Evolutionary conservation across 2,888 invertebrate species (phyloP).

Genomic region (Lochmaea capreae): DNA sequence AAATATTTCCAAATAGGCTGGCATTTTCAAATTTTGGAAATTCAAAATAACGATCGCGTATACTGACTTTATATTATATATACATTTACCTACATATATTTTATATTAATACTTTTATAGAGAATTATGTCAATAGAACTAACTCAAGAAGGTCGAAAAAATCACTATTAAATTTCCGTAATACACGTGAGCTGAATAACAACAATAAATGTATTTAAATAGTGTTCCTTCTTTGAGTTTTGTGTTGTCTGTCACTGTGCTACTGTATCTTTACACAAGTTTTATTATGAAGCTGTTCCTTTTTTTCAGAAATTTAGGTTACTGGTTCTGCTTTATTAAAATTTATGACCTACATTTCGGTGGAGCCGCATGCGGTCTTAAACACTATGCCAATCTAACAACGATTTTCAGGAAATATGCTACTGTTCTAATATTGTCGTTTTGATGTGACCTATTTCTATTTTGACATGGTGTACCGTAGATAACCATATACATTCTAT

Average conservation of each 20-base stretch:
- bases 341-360: slow-evolving; percentile 52
- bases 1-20: too few species aligned
- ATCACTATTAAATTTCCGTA: too few species aligned
- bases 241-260: background rate
- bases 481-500: slow-evolving; percentile 11
- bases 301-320: slow-evolving; percentile 49
- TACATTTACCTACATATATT: too few species aligned
- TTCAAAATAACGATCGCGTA: too few species aligned
- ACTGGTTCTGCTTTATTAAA: slow-evolving; percentile 51
- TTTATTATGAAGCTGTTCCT: slow-evolving; percentile 33
- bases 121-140: too few species aligned
- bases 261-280: slow-evolving; percentile 39
- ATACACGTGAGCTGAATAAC: too few species aligned
- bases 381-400: slow-evolving; percentile 42
- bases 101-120: too few species aligned
- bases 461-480: slow-evolving; percentile 23
- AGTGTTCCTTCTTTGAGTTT: too few species aligned
- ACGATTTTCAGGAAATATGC: slow-evolving; percentile 40
- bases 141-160: too few species aligned
- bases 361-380: slow-evolving; percentile 53
- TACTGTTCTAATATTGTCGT: slow-evolving; percentile 32
- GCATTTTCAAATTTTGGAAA: too few species aligned
- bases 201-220: too few species aligned
- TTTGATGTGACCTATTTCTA: slow-evolving; percentile 47
- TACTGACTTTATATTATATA: too few species aligned